Percentiles rank a stretch among this genome's conserved stretches.
Conservation (phyloP, 30 jellyfish, hydroid and myxozoan genomes). For the Cassiopea andromeda region DNA sequence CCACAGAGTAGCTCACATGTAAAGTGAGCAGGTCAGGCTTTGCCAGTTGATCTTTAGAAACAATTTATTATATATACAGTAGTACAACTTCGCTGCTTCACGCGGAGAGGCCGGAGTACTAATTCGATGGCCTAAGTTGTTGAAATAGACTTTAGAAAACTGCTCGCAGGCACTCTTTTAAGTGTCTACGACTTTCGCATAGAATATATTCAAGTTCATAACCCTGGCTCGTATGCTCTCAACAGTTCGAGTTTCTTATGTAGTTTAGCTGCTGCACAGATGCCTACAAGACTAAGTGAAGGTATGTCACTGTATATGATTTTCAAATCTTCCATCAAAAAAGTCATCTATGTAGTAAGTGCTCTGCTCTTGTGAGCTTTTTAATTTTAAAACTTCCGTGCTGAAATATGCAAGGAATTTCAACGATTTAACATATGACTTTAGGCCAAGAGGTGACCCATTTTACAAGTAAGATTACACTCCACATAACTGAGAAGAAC, state of each 20-base stretch:
- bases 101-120: background rate
- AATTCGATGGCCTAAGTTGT: slow-evolving; percentile 18
- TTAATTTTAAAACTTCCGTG: background rate
- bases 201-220: background rate
- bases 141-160: background rate
- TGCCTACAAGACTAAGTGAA: slow-evolving; percentile 70
- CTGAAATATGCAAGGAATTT: slow-evolving; percentile 1
- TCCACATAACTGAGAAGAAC: too few species aligned
- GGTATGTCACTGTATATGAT: slow-evolving; percentile 11
- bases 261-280: slow-evolving; percentile 8
- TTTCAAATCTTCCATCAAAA: background rate
- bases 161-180: background rate
- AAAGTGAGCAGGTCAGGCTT: slow-evolving; percentile 61
- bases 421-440: background rate
- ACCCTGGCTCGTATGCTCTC: background rate
- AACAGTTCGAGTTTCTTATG: background rate
- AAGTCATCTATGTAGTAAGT: slow-evolving; percentile 15
- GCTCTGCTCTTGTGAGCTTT: background rate
- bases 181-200: background rate
- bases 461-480: too few species aligned
- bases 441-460: background rate
- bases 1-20: slow-evolving; percentile 55
- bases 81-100: slow-evolving; percentile 28
- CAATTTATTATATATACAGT: slow-evolving; percentile 33
- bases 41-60: slow-evolving; percentile 53